Base-by-base conservation (phyloP, 2,113 vertebrate genomes). In the Zapornia atra region DNA sequence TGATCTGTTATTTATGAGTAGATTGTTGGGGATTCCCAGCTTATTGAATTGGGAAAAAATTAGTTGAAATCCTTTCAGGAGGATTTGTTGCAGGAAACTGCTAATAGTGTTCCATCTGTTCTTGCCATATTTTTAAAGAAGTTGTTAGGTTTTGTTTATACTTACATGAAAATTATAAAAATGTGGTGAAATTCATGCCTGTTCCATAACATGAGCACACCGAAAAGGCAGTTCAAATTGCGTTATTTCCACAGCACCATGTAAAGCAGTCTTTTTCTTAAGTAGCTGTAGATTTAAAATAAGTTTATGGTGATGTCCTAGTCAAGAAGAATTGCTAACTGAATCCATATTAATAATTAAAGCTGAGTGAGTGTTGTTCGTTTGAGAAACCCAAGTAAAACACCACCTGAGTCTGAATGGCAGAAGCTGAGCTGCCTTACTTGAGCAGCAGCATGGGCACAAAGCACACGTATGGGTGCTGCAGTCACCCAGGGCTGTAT, bases 381-480 rank as follows among this genome's bases (percentile, higher is more conserved):
- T 28, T 82, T 0, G 4, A 77, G 61, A 80, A 94, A 85, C 11
- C 31, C 6, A 73, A 81, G 33, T 31, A 40, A 86, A 94, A 65
- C 38, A 42, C 34, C 57, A 60, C 15, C 13, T 82, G 42, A 83
- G 69, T 15, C 12, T 33, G 33, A 31, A 28, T 28, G 36, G 61
- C 73, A 48, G 36, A 78, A 56, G 25, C 36, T 72, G 36, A 71
- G 18, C 56, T 42, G 38, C 29, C 15, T 42, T 11, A 22, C 29
- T 60, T 31, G 6, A 54, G 72, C 56, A 48, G 18, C 12, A 28
- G 0, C 10, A 6, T 1, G 15, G 38, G 54, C 8, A 2, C 38
- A 64, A 66, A 81, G 25, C 3, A 2, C 12, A 0, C 6, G 12
- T 61, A 12, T 42, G 64, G 69, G 16, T 75, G 22, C 33, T 56